These are phyloP conservation scores for Pandion haliaetus DNA, from an alignment of 2,113 vertebrate genomes.

Conservation along the genomic window DNA sequence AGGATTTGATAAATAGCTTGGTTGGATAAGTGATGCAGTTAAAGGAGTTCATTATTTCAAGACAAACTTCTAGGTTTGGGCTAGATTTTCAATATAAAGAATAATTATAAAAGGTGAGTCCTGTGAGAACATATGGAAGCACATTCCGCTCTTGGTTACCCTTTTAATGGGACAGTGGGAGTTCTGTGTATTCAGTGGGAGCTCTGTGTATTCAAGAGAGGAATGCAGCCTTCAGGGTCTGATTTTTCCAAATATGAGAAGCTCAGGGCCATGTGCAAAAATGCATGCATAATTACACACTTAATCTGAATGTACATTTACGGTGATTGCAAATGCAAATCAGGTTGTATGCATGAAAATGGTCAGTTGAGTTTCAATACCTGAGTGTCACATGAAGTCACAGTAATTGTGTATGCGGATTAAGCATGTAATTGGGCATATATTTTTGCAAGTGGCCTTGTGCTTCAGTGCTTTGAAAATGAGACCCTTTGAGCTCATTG, in stretches of 20 bases:
- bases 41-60: not conserved
- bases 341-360: not conserved
- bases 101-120: not conserved
- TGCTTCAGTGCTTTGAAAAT: not conserved
- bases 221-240: not conserved
- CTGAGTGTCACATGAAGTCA: not conserved
- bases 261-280: not conserved
- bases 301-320: constrained; percentile 8
- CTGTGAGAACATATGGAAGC: not conserved
- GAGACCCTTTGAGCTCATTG: not conserved
- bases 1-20: not conserved
- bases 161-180: not conserved
- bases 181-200: not conserved
- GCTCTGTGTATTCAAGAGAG: not conserved
- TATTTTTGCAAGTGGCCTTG: not conserved
- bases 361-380: not conserved
- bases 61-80: not conserved
- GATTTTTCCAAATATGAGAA: constrained; percentile 1
- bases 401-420: not conserved
- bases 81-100: not conserved
- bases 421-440: not conserved
- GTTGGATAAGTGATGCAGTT: not conserved
- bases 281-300: not conserved
- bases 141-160: not conserved
- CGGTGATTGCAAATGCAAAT: constrained; percentile 24